These are phyloP conservation scores for Callionymus lyra DNA, from an alignment of 2,113 vertebrate genomes.

Conservation along the genomic window DNA sequence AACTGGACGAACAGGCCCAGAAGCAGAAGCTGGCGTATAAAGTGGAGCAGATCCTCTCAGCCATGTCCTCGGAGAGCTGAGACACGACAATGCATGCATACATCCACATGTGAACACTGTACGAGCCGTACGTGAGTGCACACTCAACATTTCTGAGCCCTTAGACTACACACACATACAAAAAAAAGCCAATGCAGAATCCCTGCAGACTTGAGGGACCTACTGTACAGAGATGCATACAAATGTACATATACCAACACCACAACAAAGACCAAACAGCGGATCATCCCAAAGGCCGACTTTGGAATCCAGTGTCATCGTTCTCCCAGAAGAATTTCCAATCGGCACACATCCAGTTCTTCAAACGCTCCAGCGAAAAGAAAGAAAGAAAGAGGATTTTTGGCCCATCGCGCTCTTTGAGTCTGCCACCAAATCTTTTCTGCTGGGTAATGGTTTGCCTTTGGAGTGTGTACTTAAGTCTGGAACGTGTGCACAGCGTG, in stretches of 20 bases:
- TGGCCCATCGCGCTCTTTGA: slow-evolving; percentile 26
- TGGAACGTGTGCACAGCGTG: slow-evolving; percentile 22
- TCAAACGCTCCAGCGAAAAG: slow-evolving; percentile 15
- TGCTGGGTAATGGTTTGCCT: slow-evolving; percentile 34
- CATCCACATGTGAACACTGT: not conserved
- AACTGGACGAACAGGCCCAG: slow-evolving; percentile 87
- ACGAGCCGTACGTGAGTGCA: not conserved
- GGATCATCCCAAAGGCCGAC: slow-evolving; percentile 41
- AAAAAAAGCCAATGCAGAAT: slow-evolving; percentile 4
- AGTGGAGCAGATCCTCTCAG: slow-evolving; percentile 82
- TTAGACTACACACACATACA: slow-evolving; percentile 3
- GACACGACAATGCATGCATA: slow-evolving; percentile 21
- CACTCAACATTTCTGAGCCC: not conserved
- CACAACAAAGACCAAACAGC: slow-evolving; percentile 22
- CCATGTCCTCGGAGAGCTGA: slow-evolving; percentile 91
- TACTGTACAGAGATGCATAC: slow-evolving; percentile 32
- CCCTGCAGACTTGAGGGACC: slow-evolving; percentile 29
- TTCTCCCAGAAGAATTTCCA: slow-evolving; percentile 33
- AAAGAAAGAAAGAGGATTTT: slow-evolving; percentile 9
- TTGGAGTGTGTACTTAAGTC: slow-evolving; percentile 36
- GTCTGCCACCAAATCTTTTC: slow-evolving; percentile 28
- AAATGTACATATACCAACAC: slow-evolving; percentile 34
- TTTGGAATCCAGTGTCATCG: slow-evolving; percentile 35
- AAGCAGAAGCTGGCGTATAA: slow-evolving; percentile 86
- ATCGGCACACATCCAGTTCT: slow-evolving; percentile 30